Percentiles rank a stretch among this genome's conserved stretches.
phyloP scores from a whole-genome alignment of 2,888 invertebrate genomes.

The Cartodere bifasciata region DNA sequence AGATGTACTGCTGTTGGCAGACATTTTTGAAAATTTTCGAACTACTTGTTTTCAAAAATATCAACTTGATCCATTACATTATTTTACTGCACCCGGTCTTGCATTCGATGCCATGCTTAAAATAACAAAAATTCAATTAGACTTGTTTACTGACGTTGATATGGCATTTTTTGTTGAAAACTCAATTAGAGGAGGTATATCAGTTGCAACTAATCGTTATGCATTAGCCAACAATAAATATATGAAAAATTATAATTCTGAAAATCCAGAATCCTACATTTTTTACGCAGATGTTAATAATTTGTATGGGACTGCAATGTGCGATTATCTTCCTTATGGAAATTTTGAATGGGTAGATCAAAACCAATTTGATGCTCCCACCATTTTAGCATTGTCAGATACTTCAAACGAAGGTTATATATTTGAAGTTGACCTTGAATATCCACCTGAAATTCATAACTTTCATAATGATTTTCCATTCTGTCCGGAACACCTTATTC shows the following conservation, averaged over 20 bases:
- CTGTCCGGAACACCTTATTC: too few species aligned
- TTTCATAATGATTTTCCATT: too few species aligned
- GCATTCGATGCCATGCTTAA: conserved; percentile 22
- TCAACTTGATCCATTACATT: conserved; percentile 21
- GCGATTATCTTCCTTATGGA: conserved; percentile 11
- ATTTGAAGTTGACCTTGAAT: too few species aligned
- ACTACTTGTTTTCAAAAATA: too few species aligned
- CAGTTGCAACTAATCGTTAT: conserved; percentile 20
- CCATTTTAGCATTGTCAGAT: too few species aligned
- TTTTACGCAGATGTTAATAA: conserved; percentile 18
- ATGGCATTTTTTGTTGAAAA: conserved; percentile 23
- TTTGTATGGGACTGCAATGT: conserved; percentile 15
- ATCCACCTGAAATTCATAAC: too few species aligned
- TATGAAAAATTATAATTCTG: too few species aligned
- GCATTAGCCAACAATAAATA: conserved; percentile 28
- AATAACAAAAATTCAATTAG: conserved; percentile 16
- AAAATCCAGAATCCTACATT: too few species aligned
- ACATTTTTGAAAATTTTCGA: conserved; percentile 30
- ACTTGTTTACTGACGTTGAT: conserved; percentile 22
- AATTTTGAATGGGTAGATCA: conserved; percentile 11
- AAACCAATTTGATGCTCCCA: conserved; percentile 1
- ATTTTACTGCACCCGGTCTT: conserved; percentile 21
- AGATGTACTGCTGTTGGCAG: conserved; percentile 26
- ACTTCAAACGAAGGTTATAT: too few species aligned
- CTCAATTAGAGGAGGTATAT: conserved; percentile 24